These are phyloP conservation scores for Babyrousa celebensis DNA, from an alignment of 2,797 vertebrate genomes.

Conservation along the genomic window DNA sequence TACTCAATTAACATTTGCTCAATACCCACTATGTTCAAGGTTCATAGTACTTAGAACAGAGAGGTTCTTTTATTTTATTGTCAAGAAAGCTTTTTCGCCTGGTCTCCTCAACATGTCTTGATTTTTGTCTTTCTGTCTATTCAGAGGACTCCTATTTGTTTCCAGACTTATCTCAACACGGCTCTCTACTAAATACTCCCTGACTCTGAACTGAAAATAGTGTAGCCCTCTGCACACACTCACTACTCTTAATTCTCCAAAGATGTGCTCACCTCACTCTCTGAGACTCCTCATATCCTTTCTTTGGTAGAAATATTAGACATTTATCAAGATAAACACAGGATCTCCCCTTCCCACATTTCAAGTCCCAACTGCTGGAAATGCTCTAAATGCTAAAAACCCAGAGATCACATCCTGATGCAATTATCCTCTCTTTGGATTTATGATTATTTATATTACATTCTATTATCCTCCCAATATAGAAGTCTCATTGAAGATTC, in stretches of 20 bases:
- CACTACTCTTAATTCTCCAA: not conserved
- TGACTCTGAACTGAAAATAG: not conserved
- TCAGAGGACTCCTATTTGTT: not conserved
- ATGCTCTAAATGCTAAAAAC: constrained; percentile 58
- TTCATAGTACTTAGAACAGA: not conserved
- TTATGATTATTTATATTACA: not conserved
- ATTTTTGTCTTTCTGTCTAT: not conserved
- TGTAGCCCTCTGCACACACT: not conserved
- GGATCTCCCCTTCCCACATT: not conserved
- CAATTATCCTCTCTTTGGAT: not conserved
- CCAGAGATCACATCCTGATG: not conserved
- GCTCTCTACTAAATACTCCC: not conserved
- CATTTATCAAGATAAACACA: not conserved
- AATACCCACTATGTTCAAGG: not conserved
- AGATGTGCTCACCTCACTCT: not conserved
- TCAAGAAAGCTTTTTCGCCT: not conserved
- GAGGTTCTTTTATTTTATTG: not conserved
- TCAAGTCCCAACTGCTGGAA: not conserved
- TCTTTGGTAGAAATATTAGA: not conserved
- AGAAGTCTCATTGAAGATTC: not conserved
- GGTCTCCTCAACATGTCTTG: not conserved
- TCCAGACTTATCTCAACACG: not conserved
- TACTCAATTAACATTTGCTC: not conserved
- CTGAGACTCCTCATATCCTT: not conserved
- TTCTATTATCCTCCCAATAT: not conserved